Base-by-base conservation (phyloP, 2,113 vertebrate genomes). In the Semnornis frantzii region DNA sequence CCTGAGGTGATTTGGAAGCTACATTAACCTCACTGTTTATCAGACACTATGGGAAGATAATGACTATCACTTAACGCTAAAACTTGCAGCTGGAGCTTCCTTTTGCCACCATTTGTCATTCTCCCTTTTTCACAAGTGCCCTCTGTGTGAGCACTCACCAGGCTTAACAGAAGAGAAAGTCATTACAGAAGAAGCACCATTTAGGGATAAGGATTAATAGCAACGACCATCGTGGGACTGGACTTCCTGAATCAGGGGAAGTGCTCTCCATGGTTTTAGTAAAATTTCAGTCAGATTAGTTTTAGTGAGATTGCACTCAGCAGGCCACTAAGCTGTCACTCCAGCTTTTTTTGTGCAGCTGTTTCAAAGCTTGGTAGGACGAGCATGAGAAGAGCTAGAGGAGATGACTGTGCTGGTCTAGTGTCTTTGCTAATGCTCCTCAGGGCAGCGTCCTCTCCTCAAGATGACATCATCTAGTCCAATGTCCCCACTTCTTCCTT, bases 381-480 rank as follows among this genome's bases (percentile, higher is more conserved):
- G 12, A 71, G 87, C 68, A 62, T 3, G 2, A 76, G 82, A 93
- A 63, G 70, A 55, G 81, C 28, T 57, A 72, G 75, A 91, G 66
- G 72, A 87, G 64, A 42, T 42, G 39, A 74, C 62, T 74, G 4
- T 52, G 66, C 79, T 76, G 73, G 82, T 87, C 52, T 69, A 46
- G 5, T n/a, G 79, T 68, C 80, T 90, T 27, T 57, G 69, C 80
- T 96, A 96, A 72, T 96, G 98, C 74, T 98, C 98, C 91, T 98
- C 98, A 44, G 98, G 96, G 97, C 99, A 99, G 86, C 82, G 97
- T 92, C 99, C 99, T 97, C 95, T 99, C 89, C 94, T 98, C 96
- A 99, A 96, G 96, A 97, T 98, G 91, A 99, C 98, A 78, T 99
- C 99, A 64, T 99, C 99, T 95, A 99, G 97, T 6, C 98, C 98